Base-by-base conservation (phyloP, 2,797 vertebrate species). In the Decapterus maruadsi region DNA sequence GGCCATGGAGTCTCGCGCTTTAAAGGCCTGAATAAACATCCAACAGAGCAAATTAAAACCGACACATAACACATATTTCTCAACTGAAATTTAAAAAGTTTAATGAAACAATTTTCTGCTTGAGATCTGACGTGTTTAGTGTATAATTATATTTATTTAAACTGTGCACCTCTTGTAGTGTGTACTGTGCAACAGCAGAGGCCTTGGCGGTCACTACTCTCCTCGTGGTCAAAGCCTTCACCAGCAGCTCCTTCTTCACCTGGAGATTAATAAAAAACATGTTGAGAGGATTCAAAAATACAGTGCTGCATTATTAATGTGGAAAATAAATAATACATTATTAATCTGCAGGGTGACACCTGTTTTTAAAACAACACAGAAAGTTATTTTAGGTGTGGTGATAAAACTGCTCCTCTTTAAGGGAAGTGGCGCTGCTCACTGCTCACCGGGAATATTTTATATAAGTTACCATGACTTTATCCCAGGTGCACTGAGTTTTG, bases 1-100 rank as follows among this genome's bases (percentile, higher is more conserved):
- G 43, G 98, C 98, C 98, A 99, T 97, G 22, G 98, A 99, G 91
- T 99, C 97, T 0, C 98, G 95, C 10, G 95, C 94, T 0, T 94
- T 93, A 57, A 93, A 71, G 54, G 97, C 98, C 98, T 99, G 59
- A 20, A 74, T 77, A 45, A 36, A 80, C 13, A 43, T 36, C 19
- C 57, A 67, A 48, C 6, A 36, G 38, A 34, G 7, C 4, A 63
- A 55, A 55, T 34, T 9, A 45, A 60, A 16, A 6, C 14, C 10
- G 45, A 34, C 19, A 36, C 13, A 13, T 17, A 8, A 36, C 34
- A 38, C 36, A 66, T 26, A 0, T 63, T 31, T 19, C 61, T 48
- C 16, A 29, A 26, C 22, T 16, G 14, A 45, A 4, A 8, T 48
- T 7, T 16, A 51, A 53, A 51, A 55, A 57, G 17, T 34, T 19